Evolutionary conservation across 1,140 invertebrate species (phyloP).

Genomic region (Pararge aegeria): DNA sequence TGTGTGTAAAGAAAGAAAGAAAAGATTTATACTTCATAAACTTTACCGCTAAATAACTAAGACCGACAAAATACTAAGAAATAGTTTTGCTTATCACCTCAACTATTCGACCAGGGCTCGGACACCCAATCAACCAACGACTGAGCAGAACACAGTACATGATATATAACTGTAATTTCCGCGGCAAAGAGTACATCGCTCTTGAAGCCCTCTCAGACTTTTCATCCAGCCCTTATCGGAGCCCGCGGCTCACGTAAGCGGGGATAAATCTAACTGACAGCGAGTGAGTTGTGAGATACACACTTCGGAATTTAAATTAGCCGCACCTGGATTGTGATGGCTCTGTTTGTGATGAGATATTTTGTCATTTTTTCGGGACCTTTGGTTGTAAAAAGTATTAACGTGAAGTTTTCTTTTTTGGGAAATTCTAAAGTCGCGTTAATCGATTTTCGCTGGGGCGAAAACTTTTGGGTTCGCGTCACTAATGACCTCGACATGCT

Average conservation of each 20-base stretch:
- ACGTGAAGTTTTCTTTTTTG: no score
- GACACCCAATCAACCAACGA: not conserved
- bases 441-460: no score
- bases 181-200: slow-evolving; percentile 34
- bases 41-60: no score
- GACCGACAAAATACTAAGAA: no score
- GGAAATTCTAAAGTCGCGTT: no score
- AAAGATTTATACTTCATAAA: no score
- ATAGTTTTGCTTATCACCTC: no score
- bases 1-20: no score
- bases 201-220: slow-evolving; percentile 36
- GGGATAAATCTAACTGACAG: slow-evolving; percentile 37
- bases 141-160: not conserved
- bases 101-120: no score
- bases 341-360: not conserved
- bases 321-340: not conserved
- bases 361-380: not conserved
- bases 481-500: no score
- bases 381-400: not conserved
- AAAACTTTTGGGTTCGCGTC: no score
- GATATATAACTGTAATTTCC: slow-evolving; percentile 30
- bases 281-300: slow-evolving; percentile 32
- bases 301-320: slow-evolving; percentile 35
- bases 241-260: slow-evolving; percentile 32
- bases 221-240: slow-evolving; percentile 37